phyloP scores from a whole-genome alignment of 2,113 vertebrate species.

The Myotis davidii region DNA sequence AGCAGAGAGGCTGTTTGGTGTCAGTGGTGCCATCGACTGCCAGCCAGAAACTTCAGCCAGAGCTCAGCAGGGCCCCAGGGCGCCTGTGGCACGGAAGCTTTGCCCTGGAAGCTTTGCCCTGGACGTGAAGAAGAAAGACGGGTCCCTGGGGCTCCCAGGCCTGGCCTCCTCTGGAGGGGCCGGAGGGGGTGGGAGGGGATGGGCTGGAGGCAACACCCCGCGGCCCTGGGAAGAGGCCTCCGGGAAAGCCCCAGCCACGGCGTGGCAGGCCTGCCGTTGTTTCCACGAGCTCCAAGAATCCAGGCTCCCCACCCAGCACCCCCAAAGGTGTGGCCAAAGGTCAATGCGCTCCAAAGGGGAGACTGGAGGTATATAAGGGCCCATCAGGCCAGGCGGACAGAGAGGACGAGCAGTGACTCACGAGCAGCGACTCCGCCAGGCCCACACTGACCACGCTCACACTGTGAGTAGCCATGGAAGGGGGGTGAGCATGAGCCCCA shows the following conservation, averaged over 20 bases:
- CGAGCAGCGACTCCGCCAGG: not conserved
- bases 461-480: not conserved
- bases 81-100: no score
- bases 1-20: not conserved
- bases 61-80: not conserved
- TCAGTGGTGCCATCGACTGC: fast-evolving
- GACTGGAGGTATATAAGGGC: not conserved
- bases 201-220: no score
- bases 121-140: no score
- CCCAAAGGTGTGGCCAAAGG: slow-evolving; percentile 42
- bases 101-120: no score
- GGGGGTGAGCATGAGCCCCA: not conserved
- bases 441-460: fast-evolving
- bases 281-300: slow-evolving; percentile 46
- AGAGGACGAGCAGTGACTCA: no score
- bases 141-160: no score
- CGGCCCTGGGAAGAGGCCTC: not conserved
- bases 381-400: fast-evolving
- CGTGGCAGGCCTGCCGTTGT: not conserved
- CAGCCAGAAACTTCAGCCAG: not conserved
- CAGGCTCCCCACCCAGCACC: not conserved
- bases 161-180: no score
- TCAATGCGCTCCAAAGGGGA: not conserved
- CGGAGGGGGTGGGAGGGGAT: no score
- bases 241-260: not conserved